A percentile compares a stretch with the other conserved stretches of the same genome.
Evolutionary conservation across 2,888 invertebrate genomes (phyloP).

Genomic region (Eulithis prunata): DNA sequence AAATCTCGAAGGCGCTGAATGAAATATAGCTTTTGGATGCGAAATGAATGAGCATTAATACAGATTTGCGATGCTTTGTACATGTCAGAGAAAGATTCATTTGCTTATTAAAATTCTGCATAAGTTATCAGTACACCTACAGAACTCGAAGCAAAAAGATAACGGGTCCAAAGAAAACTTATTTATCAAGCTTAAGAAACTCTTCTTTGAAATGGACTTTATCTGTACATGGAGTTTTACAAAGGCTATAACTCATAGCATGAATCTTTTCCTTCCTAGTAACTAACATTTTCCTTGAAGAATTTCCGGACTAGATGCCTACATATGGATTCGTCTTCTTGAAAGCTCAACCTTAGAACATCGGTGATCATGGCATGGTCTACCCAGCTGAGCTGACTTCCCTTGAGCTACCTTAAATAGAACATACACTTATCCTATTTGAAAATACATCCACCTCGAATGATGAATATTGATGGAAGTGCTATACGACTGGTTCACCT

Average conservation of each 20-base stretch:
- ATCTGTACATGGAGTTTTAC: not conserved
- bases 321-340: too few relatives aligned
- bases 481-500: not conserved
- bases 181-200: constrained; percentile 9
- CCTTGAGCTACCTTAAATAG: not conserved
- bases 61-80: constrained; percentile 55
- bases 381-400: not conserved
- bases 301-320: too few relatives aligned
- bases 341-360: not conserved
- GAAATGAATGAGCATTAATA: constrained; percentile 63
- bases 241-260: too few relatives aligned
- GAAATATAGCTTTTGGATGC: constrained; percentile 61
- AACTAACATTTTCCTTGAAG: too few relatives aligned
- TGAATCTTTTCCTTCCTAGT: too few relatives aligned
- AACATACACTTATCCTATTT: constrained; percentile 1
- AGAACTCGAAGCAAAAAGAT: constrained; percentile 1
- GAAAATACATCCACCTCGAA: not conserved
- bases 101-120: constrained; percentile 37
- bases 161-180: not conserved
- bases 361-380: not conserved
- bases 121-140: constrained; percentile 20
- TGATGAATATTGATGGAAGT: not conserved
- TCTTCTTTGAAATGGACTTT: not conserved
- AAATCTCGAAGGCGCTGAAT: constrained; percentile 38
- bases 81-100: constrained; percentile 45